Evolutionary conservation across 2,888 invertebrate genomes (phyloP), one percentile per base, ranked within the genome.

Genomic region (Napeogenes sylphis): DNA sequence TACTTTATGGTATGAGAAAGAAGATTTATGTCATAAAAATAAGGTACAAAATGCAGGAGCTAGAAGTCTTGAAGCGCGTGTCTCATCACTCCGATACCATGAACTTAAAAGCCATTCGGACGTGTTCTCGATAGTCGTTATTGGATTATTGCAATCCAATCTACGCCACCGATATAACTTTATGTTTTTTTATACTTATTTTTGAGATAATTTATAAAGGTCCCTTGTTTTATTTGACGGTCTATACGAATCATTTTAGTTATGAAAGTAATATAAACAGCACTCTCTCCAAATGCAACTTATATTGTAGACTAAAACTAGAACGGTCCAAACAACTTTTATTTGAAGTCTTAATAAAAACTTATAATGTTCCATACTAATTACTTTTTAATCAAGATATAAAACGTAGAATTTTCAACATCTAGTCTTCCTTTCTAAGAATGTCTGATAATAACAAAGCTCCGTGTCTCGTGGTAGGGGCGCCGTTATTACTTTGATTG

Each of bases 401-500:
- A 10, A 8, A 42, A 10, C 42, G 42, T 42, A 42, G 8, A 4
- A 38, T 38, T 42, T 10, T 12, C 5, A 10, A 42, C 8, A 12
- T 10, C 3, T 10, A 42, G 2, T 12, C 12, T 12, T 8, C 42
- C 13, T n/a, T 33, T 58, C 51, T 51, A 12, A 30, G 21, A 30
- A 30, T 51, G 21, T 13, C 51, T 51, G 51, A 30, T 51, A 30
- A 51, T 51, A 6, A 12, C 12, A 30, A 30, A 30, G 8, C 30
- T 30, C 30, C 30, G 30, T 4, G 51, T 21, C 51, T 10, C 51
- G 51, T 56, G 54, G 67, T 54, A 64, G 63, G 61, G 59, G 57
- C 62, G 71, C 71, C 68, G 75, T 74, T 68, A 81, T 80, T 80
- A 81, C 74, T 71, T 62, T 77, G 80, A 81, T 80, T 79, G 78